phyloP scores from a whole-genome alignment of 2,113 vertebrate species.

The Oenanthe oenanthe region DNA sequence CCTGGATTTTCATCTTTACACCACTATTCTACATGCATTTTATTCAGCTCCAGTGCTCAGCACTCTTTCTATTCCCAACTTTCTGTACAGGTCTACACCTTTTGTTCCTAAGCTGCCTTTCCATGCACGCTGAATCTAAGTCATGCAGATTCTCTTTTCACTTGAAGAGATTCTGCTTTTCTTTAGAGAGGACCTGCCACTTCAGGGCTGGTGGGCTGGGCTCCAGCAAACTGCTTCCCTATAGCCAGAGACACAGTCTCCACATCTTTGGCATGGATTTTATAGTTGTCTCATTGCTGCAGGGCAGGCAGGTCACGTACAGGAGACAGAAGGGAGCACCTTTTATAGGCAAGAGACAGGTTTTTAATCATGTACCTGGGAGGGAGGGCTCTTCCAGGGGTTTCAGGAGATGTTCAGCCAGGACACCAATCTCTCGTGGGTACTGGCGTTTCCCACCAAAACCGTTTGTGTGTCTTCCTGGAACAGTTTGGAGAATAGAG shows the following conservation, averaged over 20 bases:
- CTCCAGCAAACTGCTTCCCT: background rate
- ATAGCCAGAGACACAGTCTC: background rate
- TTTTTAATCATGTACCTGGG: conserved; percentile 75
- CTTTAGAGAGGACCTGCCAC: background rate
- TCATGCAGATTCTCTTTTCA: background rate
- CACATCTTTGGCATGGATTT: background rate
- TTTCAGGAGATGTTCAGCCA: conserved; percentile 73
- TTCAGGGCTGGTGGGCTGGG: background rate
- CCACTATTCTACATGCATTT: background rate
- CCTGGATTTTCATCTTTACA: background rate
- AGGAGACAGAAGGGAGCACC: background rate
- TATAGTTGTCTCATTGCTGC: background rate
- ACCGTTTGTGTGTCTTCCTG: conserved; percentile 51
- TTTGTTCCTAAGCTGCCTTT: background rate
- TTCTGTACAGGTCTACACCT: background rate
- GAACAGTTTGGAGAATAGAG: background rate
- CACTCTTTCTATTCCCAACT: background rate
- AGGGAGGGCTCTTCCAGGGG: conserved; percentile 83
- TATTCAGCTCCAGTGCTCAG: background rate
- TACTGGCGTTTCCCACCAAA: conserved; percentile 57
- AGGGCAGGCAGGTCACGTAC: background rate
- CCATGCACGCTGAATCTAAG: fast-evolving
- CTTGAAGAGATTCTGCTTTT: background rate
- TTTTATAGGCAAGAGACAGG: background rate
- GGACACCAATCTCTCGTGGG: conserved; percentile 27